Evolutionary conservation across 1,140 invertebrate genomes (phyloP).

Genomic region (Drosophila kikkawai): DNA sequence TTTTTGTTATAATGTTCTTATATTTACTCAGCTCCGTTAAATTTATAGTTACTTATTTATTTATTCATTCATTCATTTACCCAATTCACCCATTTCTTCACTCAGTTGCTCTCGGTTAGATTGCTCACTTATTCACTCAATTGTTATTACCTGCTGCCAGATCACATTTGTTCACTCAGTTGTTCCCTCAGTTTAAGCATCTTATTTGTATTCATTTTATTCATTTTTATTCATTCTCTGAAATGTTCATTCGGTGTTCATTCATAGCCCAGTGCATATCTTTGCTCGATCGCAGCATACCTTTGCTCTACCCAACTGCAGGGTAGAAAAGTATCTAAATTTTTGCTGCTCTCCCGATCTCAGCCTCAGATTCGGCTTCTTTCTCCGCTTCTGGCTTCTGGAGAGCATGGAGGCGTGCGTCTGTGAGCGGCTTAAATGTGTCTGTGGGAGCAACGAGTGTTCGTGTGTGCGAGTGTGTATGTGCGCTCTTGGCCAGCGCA

Average conservation of each 20-base stretch:
- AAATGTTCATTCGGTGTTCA: not conserved
- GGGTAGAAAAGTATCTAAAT: constrained; percentile 16
- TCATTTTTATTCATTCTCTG: not conserved
- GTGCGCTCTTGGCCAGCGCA: constrained; percentile 14
- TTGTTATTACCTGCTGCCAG: no score
- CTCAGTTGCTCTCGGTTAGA: not conserved
- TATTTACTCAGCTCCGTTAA: not conserved
- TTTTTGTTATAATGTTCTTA: no score
- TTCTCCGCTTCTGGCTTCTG: constrained; percentile 16
- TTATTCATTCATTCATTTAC: not conserved
- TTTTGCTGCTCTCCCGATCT: not conserved
- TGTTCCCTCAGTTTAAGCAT: not conserved
- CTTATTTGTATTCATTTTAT: not conserved
- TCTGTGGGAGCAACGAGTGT: not conserved
- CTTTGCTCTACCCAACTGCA: not conserved
- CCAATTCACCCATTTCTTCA: not conserved
- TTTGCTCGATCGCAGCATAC: not conserved
- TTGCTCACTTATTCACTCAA: not conserved
- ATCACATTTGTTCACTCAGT: not conserved
- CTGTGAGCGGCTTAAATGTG: constrained; percentile 14
- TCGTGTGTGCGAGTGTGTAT: not conserved
- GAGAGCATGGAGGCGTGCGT: constrained; percentile 10
- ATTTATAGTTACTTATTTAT: not conserved
- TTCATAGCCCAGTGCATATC: not conserved
- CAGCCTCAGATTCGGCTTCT: constrained; percentile 5